Evolutionary conservation across 1,140 invertebrate genomes (phyloP).

Genomic region (Orchesella cincta): DNA sequence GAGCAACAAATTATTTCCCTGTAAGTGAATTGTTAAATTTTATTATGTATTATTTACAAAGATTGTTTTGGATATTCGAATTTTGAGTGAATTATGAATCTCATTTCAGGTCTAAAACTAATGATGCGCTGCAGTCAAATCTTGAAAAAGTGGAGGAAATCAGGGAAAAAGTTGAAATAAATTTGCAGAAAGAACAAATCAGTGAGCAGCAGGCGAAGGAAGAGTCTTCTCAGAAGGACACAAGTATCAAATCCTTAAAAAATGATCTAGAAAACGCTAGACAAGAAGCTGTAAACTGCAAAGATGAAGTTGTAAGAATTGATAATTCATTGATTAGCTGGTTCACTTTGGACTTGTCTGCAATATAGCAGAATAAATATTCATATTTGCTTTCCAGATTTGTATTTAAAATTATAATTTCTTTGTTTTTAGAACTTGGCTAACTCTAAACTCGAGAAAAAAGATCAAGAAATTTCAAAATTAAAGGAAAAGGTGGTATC

Average conservation of each 20-base stretch:
- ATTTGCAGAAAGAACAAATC: slow-evolving; percentile 36
- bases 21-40: slow-evolving; percentile 39
- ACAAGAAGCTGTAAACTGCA: slow-evolving; percentile 36
- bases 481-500: slow-evolving; percentile 47
- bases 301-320: slow-evolving; percentile 45
- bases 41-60: background rate
- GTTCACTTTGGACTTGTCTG: no score
- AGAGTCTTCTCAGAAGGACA: slow-evolving; percentile 28
- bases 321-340: no score
- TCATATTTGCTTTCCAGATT: background rate
- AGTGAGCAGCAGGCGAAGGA: slow-evolving; percentile 27
- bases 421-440: slow-evolving; percentile 24
- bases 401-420: background rate
- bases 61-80: background rate
- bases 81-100: background rate
- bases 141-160: slow-evolving; percentile 42
- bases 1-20: slow-evolving; percentile 46
- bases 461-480: slow-evolving; percentile 42
- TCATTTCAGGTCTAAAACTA: slow-evolving; percentile 44
- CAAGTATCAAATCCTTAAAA: slow-evolving; percentile 32
- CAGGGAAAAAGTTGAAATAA: slow-evolving; percentile 36
- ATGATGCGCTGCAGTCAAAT: slow-evolving; percentile 43
- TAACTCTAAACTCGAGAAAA: slow-evolving; percentile 28
- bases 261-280: slow-evolving; percentile 44
- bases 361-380: no score